phyloP scores from a whole-genome alignment of 2,797 vertebrate species.

The Microcaecilia unicolor region DNA sequence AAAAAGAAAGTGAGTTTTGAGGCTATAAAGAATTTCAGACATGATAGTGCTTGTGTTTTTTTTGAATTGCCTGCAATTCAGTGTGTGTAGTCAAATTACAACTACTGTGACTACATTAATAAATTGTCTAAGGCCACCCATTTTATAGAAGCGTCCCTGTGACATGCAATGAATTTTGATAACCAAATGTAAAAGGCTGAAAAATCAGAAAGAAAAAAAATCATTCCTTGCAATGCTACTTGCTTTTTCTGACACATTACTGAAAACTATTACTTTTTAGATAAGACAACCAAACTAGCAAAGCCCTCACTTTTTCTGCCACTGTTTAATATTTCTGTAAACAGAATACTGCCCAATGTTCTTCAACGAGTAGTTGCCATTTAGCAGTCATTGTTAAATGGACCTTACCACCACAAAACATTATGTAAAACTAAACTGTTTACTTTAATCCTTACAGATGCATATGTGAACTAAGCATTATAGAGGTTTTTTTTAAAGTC shows the following conservation, averaged over 20 bases:
- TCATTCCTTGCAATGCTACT: neutral
- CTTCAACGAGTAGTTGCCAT: constrained; percentile 16
- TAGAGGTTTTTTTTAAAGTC: constrained; percentile 54
- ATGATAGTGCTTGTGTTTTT: too few species aligned
- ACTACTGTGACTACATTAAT: neutral
- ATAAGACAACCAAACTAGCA: too few species aligned
- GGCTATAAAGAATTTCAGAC: too few species aligned
- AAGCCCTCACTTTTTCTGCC: constrained; percentile 3
- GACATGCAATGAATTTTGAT: constrained; percentile 6
- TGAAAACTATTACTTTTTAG: constrained; percentile 1
- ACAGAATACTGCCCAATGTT: constrained; percentile 2
- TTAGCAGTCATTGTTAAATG: neutral
- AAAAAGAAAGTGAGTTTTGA: too few species aligned
- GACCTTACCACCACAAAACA: constrained; percentile 11
- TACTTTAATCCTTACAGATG: constrained; percentile 38
- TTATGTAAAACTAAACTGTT: constrained; percentile 20
- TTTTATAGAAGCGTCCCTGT: constrained; percentile 6
- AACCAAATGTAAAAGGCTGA: neutral
- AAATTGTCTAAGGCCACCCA: too few species aligned
- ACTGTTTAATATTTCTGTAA: neutral
- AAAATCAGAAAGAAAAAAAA: constrained; percentile 4
- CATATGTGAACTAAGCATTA: constrained; percentile 27
- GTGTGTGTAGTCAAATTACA: too few species aligned
- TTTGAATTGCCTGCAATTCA: too few species aligned
- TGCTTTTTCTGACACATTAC: neutral